Conservation (phyloP, 2,113 vertebrate genomes). For the Caloenas nicobarica region DNA sequence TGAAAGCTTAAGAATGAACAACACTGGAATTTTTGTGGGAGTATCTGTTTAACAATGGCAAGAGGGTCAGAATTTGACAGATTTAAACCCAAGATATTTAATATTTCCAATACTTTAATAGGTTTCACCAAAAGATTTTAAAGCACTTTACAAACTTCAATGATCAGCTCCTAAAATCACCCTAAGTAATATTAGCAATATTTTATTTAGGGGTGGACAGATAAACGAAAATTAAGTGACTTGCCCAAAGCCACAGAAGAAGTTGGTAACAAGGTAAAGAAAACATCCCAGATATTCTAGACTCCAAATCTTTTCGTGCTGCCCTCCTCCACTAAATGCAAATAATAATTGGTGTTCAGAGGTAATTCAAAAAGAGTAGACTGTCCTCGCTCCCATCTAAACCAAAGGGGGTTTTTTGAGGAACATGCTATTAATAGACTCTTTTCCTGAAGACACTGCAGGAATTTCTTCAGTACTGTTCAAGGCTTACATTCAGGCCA, state of each 20-base stretch:
- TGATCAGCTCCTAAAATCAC: background rate
- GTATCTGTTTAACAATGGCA: background rate
- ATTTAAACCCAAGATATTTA: background rate
- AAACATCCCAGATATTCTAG: background rate
- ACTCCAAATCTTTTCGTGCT: background rate
- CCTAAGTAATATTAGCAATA: background rate
- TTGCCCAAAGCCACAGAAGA: background rate
- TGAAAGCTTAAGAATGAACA: background rate
- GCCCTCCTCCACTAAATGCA: background rate
- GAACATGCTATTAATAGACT: conserved; percentile 9
- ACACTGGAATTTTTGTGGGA: background rate
- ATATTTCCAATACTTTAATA: background rate
- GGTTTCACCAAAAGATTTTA: background rate
- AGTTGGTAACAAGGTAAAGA: background rate
- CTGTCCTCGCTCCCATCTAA: background rate
- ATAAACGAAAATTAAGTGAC: background rate
- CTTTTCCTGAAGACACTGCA: conserved; percentile 26
- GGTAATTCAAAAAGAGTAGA: background rate
- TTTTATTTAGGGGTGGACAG: background rate
- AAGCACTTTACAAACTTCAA: background rate
- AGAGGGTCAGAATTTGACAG: background rate
- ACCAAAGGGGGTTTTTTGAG: background rate
- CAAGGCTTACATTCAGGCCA: conserved; percentile 39
- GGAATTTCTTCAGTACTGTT: conserved; percentile 22
- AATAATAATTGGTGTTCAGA: background rate